Evolutionary conservation across 2,797 vertebrate genomes (phyloP), one percentile per base, ranked within the genome.

Genomic region (Geotria australis): DNA sequence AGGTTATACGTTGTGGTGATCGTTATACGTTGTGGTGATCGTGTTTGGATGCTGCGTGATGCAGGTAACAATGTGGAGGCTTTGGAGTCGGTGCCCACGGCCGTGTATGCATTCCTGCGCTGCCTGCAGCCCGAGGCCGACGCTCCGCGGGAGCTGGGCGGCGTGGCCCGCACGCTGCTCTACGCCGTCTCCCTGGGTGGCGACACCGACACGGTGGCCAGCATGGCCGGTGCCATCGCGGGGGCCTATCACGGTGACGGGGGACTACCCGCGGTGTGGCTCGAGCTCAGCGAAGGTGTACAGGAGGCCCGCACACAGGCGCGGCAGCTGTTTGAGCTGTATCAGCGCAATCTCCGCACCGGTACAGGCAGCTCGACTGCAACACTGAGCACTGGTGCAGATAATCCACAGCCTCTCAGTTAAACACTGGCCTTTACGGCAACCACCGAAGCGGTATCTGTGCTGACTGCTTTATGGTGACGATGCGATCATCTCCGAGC

Each of bases 121-220:
- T 98, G 88, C 67, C 76, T 98, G 73, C 76, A 83, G 58, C 70
- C 80, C 0, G 74, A 71, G n/a, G 79, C 81, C 0, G 77, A 80
- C 60, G 76, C 98, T 46, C 89, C 89, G 1, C 72, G 75, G 12
- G 69, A 61, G 58, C 89, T 80, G 59, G 77, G 77, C 2, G 77
- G 68, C 59, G 68, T 95, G 64, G 81, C 95, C 67, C 80, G 85
- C 71, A 94, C 86, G 61, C 72, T 98, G 62, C 76, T 82, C 45
- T 98, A 81, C 72, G 84, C 83, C 64, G 73, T 96, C 69, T 85
- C 82, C 1, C 71, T 98, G 61, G 91, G 91, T 4, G 89, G 91
- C 15, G 91, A 98, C 74, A 98, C 89, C 1, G 89, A 98, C 73
- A 98, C 91, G 67, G 96, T 96, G 47, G 91, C 88, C 58, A 94